Conservation (phyloP, 2,113 vertebrate genomes). For the Mugil cephalus region DNA sequence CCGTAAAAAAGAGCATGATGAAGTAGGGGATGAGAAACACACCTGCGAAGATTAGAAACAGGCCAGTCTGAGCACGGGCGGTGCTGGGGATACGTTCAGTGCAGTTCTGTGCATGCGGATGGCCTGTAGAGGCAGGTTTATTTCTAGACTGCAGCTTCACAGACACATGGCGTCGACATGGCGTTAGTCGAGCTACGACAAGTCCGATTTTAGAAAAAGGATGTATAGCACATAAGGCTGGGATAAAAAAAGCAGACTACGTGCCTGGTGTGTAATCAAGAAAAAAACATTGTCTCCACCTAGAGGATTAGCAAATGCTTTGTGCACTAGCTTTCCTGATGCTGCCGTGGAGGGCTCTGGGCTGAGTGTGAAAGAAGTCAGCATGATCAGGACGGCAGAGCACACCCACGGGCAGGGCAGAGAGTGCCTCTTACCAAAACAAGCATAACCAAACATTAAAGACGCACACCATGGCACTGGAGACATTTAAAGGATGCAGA, state of each 20-base stretch:
- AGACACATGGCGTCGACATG: neutral
- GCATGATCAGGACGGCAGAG: constrained; percentile 16
- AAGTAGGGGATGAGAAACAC: constrained; percentile 89
- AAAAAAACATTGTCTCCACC: constrained; percentile 18
- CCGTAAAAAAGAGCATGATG: constrained; percentile 87
- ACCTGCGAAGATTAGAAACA: constrained; percentile 71
- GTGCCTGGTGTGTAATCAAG: constrained; percentile 45
- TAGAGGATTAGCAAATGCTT: constrained; percentile 35
- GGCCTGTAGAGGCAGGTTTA: constrained; percentile 36
- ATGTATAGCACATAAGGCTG: neutral
- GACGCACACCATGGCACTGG: constrained; percentile 15
- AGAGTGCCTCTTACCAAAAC: constrained; percentile 21
- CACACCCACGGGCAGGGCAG: constrained; percentile 40
- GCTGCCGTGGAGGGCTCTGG: constrained; percentile 13
- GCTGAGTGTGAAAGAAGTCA: constrained; percentile 28
- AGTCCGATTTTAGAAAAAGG: constrained; percentile 27
- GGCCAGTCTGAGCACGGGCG: neutral
- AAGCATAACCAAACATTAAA: constrained; percentile 29
- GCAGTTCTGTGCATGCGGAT: neutral
- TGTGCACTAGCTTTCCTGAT: constrained; percentile 19
- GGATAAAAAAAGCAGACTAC: constrained; percentile 5
- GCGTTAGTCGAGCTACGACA: constrained; percentile 34
- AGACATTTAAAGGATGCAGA: constrained; percentile 5
- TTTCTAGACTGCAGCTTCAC: neutral
- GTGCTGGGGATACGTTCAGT: neutral